Evolutionary conservation across 2,113 vertebrate genomes (phyloP), one percentile per base, ranked within the genome.

Genomic region (Irena cyanogastra): DNA sequence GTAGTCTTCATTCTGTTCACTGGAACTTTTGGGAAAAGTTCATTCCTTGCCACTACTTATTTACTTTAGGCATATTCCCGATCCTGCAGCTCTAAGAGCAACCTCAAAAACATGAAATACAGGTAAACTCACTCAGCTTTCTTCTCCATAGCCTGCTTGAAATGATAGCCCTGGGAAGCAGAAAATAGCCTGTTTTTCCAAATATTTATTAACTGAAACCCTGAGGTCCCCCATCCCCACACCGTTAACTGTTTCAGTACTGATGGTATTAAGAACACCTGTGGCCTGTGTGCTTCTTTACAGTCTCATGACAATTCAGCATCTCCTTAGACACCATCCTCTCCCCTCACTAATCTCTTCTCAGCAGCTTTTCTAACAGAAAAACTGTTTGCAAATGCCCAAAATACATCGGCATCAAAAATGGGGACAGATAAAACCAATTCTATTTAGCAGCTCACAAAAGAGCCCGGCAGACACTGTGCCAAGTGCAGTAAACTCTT

Each of bases 61-160:
- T 88, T 89, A 68, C 68, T 94, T 94, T 61, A 78, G 47, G 56
- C 30, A 31, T 65, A 70, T 69, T 93, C 63, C 37, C 69, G 74
- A 53, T 80, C 33, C 50, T 76, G n/a, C 53, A 72, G 50, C 50
- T 63, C 28, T 26, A 56, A 68, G 26, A 82, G n/a, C 42, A 91
- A 54, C 28, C 23, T 76, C 45, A 49, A 57, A 87, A 47, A 8
- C 35, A 74, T 13, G 65, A 68, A 91, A 57, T 57, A n/a, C 33
- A 10, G 28, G 19, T 63, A 90, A 72, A 68, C 26, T 89, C 74
- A 56, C 65, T 64, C 56, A 44, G 28, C 57, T 89, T 89, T 84
- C 66, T 61, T 57, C 37, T 60, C 60, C 31, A 33, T 9, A 72
- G 63, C 21, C 59, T 50, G n/a, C 53, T 70, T 56, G 61, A 75